phyloP scores from a whole-genome alignment of 2,888 invertebrate species.

The Ophraella communa region DNA sequence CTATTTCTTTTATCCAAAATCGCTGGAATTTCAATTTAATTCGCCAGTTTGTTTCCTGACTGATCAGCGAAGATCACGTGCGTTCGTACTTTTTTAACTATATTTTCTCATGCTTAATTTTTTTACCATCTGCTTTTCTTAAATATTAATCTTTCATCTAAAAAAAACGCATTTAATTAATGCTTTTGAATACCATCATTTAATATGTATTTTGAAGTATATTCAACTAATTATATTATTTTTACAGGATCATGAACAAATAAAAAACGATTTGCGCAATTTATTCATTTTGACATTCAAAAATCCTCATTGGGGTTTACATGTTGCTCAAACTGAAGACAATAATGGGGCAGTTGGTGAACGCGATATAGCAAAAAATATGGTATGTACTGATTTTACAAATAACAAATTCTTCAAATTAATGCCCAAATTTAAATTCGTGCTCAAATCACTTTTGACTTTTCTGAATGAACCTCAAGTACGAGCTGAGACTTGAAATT shows the following conservation, averaged over 20 bases:
- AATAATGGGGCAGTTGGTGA: constrained; percentile 51
- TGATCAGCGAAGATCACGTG: no score
- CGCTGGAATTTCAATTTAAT: no score
- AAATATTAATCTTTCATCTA: no score
- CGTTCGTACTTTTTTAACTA: no score
- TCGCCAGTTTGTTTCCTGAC: no score
- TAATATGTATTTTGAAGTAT: background rate
- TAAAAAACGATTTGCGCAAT: constrained; percentile 67
- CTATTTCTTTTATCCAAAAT: no score
- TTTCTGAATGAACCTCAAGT: no score
- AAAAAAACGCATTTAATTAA: no score
- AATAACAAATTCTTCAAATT: background rate
- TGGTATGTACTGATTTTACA: constrained; percentile 52
- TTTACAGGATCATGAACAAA: constrained; percentile 58
- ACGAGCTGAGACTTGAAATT: no score
- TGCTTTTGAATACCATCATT: background rate
- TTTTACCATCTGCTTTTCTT: no score
- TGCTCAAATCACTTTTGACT: no score
- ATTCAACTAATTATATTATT: background rate
- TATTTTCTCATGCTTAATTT: no score
- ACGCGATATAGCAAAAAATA: constrained; percentile 52
- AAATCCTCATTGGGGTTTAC: constrained; percentile 78
- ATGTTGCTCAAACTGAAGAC: constrained; percentile 62
- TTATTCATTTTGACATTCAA: constrained; percentile 72
- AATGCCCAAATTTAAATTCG: background rate